Percentiles rank a stretch among this genome's conserved stretches.
Evolutionary conservation across 2,113 vertebrate genomes (phyloP).

Genomic region (Macaca nemestrina): DNA sequence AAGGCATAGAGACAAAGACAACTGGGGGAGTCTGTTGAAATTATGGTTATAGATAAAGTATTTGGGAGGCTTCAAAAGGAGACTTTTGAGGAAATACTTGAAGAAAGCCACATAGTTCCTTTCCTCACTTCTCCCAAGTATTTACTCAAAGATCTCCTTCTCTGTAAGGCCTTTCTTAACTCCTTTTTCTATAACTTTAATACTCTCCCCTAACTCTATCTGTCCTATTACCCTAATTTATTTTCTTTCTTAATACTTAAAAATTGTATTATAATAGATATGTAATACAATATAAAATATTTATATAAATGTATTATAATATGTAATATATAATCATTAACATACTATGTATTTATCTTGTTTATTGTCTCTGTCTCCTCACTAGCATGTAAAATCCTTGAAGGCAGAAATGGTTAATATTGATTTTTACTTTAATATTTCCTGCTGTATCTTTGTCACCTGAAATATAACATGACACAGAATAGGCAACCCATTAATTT

Average conservation of each 20-base stretch:
- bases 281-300: neutral
- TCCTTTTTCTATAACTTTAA: neutral
- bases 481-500: neutral
- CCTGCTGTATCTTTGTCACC: neutral
- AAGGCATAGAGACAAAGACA: neutral
- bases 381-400: neutral
- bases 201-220: too few species aligned
- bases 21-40: neutral
- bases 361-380: neutral
- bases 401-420: neutral
- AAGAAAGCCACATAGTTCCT: neutral
- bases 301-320: neutral
- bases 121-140: neutral
- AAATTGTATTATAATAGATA: neutral
- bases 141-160: neutral
- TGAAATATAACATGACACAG: neutral
- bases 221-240: neutral
- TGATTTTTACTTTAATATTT: neutral
- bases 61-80: neutral
- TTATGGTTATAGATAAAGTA: neutral
- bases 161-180: neutral
- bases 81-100: neutral
- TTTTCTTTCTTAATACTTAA: neutral
- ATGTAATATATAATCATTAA: too few species aligned
- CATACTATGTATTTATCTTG: neutral